Evolutionary conservation across 2,113 vertebrate species (phyloP), one percentile per base, ranked within the genome.

Genomic region (Bufo gargarizans): DNA sequence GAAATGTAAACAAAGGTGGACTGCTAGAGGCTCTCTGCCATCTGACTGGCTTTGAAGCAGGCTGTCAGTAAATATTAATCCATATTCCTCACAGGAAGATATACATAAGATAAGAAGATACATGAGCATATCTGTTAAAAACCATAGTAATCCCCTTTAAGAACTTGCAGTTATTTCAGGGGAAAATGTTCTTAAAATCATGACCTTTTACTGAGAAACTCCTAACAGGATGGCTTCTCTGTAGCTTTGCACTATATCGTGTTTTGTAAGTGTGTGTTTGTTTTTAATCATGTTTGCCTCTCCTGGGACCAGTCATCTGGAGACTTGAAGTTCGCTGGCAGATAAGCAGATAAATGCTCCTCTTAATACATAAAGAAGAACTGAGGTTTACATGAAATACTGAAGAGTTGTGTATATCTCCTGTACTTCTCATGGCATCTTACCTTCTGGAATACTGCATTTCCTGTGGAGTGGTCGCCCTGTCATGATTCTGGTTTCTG

Each of bases 401-500:
- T 33, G 33, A 19, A 19, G 71, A 12, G 22, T 43, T 14, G 43
- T 77, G 11, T 12, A 11, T 85, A 77, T 77, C 11, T 84, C 10
- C 49, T 77, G 33, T 63, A 22, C 59, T 58, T 84, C 19, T 22
- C n/a, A 1, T 17, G 43, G 67, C 14, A 45, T 76, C 61, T 50
- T 47, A 45, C 14, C 22, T 85, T 43, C 33, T 45, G 33, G 14
- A 20, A 14, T 9, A 20, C 14, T 58, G n/a, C 47, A 59, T 20
- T 85, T 76, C 19, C 45, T 56, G 71, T 33, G 17, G 33, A 47
- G 9, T 45, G 16, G 7, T 19, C 8, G 49, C 74, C 43, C 76
- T 69, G 9, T 87, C 33, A 16, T 19, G 90, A 72, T 85, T 71
- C 76, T 90, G 69, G 53, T 71, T 91, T 90, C 90, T 86, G 82